Base-by-base conservation (phyloP, 1,140 invertebrate species). In the Drosophila bipectinata region DNA sequence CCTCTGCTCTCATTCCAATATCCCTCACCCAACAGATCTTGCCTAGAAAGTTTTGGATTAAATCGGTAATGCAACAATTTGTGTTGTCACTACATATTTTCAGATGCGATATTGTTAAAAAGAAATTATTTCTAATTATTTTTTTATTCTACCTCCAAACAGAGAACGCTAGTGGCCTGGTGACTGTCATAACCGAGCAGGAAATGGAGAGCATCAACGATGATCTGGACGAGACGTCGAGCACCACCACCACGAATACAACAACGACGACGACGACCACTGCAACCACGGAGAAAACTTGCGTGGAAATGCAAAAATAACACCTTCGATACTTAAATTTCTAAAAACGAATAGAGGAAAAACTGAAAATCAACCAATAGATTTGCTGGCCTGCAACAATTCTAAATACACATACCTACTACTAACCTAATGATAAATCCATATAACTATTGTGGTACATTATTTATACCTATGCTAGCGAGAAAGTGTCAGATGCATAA, bases 121-220 rank as follows among this genome's bases (percentile, higher is more conserved):
- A 2, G 15, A 7, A 6, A 7, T 9, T n/a, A 53, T 52, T 14
- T 44, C 12, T 67, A 64, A 67, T 52, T 18, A 0, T 0, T 9
- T 4, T 26, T 9, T 5, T 48, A 37, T 2, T 7, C 30, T 3
- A 15, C 7, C 37, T 9, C 1, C 1, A 10, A 14, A n/a, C 32
- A 91, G 96, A 97, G 48, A 59, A 30, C 39, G 53, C 57, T 91
- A 96, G 85, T 95, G 96, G 91, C 92, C 97, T 77, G 74, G 97
- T 98, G 66, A 96, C 96, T 58, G 96, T 97, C 37, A 97, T 98
- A 94, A 96, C 95, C 53, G 96, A 97, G 84, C 96, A 97, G 79
- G 94, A 94, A 77, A 78, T 92, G 72, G 91, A 92, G 72, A 71
- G 73, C 47, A 82, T 54, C 55, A 69, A 54, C 21, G 56, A 62